A percentile compares a stretch with the other conserved stretches of the same genome.
Conservation (phyloP, 2,888 invertebrate genomes). For the Patella pellucida region DNA sequence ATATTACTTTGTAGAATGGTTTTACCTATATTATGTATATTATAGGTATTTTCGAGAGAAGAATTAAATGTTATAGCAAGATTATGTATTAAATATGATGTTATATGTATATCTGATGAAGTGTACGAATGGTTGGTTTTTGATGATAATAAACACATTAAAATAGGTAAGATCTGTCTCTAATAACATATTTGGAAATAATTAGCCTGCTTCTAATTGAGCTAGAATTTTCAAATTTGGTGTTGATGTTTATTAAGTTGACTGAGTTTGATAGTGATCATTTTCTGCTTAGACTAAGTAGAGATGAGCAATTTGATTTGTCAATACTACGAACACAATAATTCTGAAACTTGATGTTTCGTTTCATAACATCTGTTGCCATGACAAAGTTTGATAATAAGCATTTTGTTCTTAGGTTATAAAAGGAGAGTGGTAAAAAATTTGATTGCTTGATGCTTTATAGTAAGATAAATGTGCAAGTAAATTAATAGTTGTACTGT, state of each 20-base stretch:
- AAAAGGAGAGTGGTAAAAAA: no score
- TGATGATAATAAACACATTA: conserved; percentile 80
- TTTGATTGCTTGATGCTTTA: not conserved
- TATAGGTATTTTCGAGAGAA: conserved; percentile 68
- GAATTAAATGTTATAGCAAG: conserved; percentile 80
- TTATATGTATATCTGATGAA: conserved; percentile 93
- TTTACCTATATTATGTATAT: conserved; percentile 23
- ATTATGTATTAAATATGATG: conserved; percentile 92
- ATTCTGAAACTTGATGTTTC: no score
- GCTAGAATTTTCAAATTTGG: no score
- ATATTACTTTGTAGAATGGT: not conserved
- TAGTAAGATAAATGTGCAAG: not conserved
- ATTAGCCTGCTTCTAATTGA: not conserved
- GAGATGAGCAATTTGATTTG: no score
- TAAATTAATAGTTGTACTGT: not conserved
- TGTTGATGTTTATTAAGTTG: no score
- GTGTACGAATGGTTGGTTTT: conserved; percentile 98
- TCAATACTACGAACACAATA: no score
- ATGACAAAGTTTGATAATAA: not conserved
- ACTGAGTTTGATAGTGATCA: no score
- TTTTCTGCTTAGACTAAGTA: no score
- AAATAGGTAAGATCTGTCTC: conserved; percentile 81
- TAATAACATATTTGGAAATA: no score
- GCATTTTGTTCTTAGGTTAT: not conserved
- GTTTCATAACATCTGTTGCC: no score